phyloP scores from a whole-genome alignment of 2,797 vertebrate genomes.

The Mionectes olivaceus region DNA sequence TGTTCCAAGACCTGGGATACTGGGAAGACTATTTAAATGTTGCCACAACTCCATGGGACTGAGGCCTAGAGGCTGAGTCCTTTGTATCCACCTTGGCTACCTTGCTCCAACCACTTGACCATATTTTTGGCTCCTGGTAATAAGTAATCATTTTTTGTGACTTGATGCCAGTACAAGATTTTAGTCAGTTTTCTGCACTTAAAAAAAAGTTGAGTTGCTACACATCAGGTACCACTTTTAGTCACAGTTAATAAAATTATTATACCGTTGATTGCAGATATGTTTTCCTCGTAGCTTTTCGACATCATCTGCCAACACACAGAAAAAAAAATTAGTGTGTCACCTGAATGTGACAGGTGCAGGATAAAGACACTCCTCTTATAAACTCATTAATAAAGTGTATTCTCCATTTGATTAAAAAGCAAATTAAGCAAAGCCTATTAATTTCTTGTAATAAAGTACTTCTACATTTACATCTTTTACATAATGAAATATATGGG shows the following conservation, averaged over 20 bases:
- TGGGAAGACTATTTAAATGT: background rate
- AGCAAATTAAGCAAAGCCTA: background rate
- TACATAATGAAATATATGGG: fast-evolving
- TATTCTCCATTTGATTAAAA: background rate
- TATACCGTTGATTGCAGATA: conserved; percentile 85
- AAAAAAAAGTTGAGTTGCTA: background rate
- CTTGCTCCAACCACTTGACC: background rate
- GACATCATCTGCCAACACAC: conserved; percentile 85
- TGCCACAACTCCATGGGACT: background rate
- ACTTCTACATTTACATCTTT: background rate
- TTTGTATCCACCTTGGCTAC: background rate
- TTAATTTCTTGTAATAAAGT: background rate
- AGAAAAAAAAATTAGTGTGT: conserved; percentile 55
- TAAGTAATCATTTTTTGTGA: background rate
- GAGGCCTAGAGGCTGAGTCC: background rate
- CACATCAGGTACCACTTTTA: background rate
- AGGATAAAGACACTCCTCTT: background rate
- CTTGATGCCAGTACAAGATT: background rate
- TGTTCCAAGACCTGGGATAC: background rate
- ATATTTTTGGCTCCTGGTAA: background rate
- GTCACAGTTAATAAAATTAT: background rate
- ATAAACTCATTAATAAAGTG: background rate
- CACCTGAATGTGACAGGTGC: background rate
- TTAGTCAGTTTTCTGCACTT: background rate
- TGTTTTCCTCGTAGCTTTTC: conserved; percentile 83